phyloP scores from a whole-genome alignment of 2,113 vertebrate species.

The Phaethornis superciliosus region DNA sequence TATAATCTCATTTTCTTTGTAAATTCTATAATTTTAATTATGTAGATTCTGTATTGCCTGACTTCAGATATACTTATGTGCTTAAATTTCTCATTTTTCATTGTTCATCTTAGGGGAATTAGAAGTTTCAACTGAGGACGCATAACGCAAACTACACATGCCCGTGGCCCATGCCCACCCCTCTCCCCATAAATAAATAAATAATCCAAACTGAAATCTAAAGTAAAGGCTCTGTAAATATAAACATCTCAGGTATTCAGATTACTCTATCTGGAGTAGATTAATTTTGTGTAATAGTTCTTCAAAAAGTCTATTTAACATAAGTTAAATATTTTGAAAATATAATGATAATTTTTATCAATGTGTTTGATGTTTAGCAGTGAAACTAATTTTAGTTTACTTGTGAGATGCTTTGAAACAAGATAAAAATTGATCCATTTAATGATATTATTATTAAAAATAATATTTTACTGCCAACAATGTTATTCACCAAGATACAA shows the following conservation, averaged over 20 bases:
- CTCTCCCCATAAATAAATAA: neutral
- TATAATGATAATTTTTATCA: neutral
- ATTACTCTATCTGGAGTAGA: neutral
- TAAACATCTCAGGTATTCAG: neutral
- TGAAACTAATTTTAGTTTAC: neutral
- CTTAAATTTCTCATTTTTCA: slow-evolving; percentile 16
- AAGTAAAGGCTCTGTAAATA: neutral
- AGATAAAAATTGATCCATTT: neutral
- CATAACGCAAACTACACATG: neutral
- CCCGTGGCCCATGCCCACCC: too few species aligned
- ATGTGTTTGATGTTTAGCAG: neutral
- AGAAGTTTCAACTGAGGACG: neutral
- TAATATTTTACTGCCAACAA: neutral
- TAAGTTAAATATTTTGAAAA: neutral
- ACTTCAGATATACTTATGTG: slow-evolving; percentile 2
- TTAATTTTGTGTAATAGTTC: neutral
- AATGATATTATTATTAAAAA: neutral
- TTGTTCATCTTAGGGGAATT: neutral
- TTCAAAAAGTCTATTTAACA: neutral
- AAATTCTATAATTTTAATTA: slow-evolving; percentile 35
- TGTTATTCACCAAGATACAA: neutral
- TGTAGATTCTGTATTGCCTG: slow-evolving; percentile 31
- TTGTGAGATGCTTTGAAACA: neutral
- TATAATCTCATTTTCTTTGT: slow-evolving; percentile 3
- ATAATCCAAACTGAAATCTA: neutral